phyloP scores from a whole-genome alignment of 2,797 vertebrate species.

The Vespertilio murinus region DNA sequence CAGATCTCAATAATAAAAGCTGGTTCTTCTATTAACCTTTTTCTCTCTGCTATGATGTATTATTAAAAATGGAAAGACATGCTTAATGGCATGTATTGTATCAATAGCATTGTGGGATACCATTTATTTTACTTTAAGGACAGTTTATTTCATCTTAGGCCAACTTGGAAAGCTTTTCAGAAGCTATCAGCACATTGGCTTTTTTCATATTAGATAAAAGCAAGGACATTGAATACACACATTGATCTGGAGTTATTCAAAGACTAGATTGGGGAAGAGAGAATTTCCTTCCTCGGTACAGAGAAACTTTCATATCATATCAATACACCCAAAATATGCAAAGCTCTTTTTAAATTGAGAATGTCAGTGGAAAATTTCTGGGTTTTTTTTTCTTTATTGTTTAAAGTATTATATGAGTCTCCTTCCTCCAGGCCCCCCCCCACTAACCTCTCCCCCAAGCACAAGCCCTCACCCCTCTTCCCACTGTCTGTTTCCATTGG shows the following conservation, averaged over 20 bases:
- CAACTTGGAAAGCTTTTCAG: constrained; percentile 81
- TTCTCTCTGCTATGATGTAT: constrained; percentile 76
- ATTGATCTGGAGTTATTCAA: constrained; percentile 81
- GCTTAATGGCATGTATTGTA: constrained; percentile 68
- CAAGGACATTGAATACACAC: constrained; percentile 59
- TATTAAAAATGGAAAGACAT: constrained; percentile 79
- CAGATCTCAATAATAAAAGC: constrained; percentile 36
- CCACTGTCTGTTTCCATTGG: too few relatives aligned
- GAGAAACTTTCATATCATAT: background rate
- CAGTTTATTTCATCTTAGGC: constrained; percentile 78
- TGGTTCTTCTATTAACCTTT: constrained; percentile 57
- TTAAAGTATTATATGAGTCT: too few relatives aligned
- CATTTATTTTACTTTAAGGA: constrained; percentile 75
- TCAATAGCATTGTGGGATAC: constrained; percentile 73
- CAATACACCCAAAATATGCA: constrained; percentile 21
- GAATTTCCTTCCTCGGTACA: constrained; percentile 45
- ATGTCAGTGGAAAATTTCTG: constrained; percentile 40
- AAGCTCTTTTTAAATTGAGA: constrained; percentile 54
- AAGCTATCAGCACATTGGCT: constrained; percentile 71
- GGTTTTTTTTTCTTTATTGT: background rate
- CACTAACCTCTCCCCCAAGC: too few relatives aligned
- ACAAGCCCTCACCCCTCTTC: too few relatives aligned
- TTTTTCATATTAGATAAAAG: constrained; percentile 77
- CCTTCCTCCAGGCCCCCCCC: too few relatives aligned
- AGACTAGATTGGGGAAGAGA: constrained; percentile 55